Base-by-base conservation (phyloP, 2,797 vertebrate genomes). In the Sebastes oblongus region DNA sequence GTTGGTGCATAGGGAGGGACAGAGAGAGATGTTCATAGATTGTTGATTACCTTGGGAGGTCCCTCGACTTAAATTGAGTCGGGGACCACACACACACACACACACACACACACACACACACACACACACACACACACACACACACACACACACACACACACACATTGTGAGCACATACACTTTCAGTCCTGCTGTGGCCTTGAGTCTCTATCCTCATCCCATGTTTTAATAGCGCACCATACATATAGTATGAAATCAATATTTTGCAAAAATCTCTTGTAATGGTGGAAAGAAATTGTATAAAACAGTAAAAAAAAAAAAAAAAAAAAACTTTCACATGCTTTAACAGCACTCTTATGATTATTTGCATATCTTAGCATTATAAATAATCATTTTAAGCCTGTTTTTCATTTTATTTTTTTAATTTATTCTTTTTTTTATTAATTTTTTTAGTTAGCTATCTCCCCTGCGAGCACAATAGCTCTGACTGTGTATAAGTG, bases 1-100 rank as follows among this genome's bases (percentile, higher is more conserved):
- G 61, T 76, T 66, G 68, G 68, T 71, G 34, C 60, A 46, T 34
- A 13, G 66, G 27, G 68, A 78, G 68, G 20, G 36, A 78, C 25
- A 13, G 46, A 77, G 4, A 64, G 60, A 79, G 60, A 74, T 66
- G 67, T 83, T 77, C 66, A 78, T 65, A 74, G 61, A 84, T 66
- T 16, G 25, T 30, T 85, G 77, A 93, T 82, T 71, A 83, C 78
- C 78, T 65, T 9, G 8, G 72, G 66, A 72, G 66, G 65, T 86
- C 72, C 72, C 78, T 85, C 0, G 24, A 66, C 82, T 85, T 81
- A 81, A 76, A 89, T 77, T 70, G 74, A 88, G 72, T 79, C 9
- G 14, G 27, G 65, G 50, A 22, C 27, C 36, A 60, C 46, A 77
- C 29, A 77, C 16, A 50, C 4, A 59, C 2, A 32, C 8, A 42